Base-by-base conservation (phyloP, 2,888 invertebrate genomes). In the Drosophila heteroneura region DNA sequence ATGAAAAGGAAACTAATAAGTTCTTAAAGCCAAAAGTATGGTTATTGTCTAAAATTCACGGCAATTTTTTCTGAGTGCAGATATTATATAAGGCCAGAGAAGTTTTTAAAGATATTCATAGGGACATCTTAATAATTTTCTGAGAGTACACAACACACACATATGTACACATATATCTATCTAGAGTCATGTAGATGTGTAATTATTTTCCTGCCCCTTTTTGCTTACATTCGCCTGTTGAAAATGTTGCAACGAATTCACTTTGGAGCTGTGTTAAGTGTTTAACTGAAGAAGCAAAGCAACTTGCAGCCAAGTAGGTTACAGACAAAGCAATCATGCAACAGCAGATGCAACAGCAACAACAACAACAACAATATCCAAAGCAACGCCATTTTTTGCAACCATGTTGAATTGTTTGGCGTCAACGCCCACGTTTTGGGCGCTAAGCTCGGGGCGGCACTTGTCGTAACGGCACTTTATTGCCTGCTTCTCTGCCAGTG, bases 271-370 rank as follows among this genome's bases (percentile, higher is more conserved):
- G 66, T 74, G 82, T 75, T 79, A 81, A 83, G 81, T 82, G 83
- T 64, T 86, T 73, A 81, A 82, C 82, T 74, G 59, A 73, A 71
- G 81, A 81, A 74, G 81, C 83, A 83, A 74, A 83, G 79, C 73
- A 76, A 74, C 81, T 71, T 74, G 79, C 70, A 74, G 30, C 72
- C 74, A 84, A 86, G 84, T 86, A 82, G 84, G 84, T 86, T 86
- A 82, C 70, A 84, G 64, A 82, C 86, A 84, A 84, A 71, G 70
- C 85, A 79, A 73, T 76, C 71, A 39, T 78, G 79, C 70, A 82
- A 30, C 75, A 68, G 1, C 61, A 41, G 22, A 56, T 53, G 47
- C 62, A 39, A 44, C 57, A 52, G 33, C 44, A 51, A 30, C 61
- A 37, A 10, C 37, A 66, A 10, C 69, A 28, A 0, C 28, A 4